Evolutionary conservation across 2,797 vertebrate genomes (phyloP).

Genomic region (Cichlasoma orientale): DNA sequence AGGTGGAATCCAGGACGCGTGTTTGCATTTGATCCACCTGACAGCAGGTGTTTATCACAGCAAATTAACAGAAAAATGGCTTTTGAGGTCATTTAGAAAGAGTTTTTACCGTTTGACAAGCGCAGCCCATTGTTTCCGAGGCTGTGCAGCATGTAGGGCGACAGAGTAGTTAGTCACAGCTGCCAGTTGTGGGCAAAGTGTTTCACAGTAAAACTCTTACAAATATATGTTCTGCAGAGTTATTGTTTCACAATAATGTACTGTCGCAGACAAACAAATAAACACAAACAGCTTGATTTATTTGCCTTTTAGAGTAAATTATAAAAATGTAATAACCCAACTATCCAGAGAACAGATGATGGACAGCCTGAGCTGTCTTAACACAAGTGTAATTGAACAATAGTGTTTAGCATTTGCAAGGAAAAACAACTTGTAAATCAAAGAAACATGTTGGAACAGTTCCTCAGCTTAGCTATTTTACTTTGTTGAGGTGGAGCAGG

Average conservation of each 20-base stretch:
- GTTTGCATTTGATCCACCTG: neutral
- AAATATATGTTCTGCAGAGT: neutral
- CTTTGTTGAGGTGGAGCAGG: neutral
- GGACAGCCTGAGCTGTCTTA: neutral
- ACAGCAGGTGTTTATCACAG: neutral
- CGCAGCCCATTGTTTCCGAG: neutral
- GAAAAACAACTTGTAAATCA: neutral
- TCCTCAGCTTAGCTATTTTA: neutral
- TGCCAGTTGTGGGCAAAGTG: neutral
- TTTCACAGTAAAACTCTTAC: neutral
- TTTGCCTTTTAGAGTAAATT: neutral
- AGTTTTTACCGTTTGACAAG: neutral
- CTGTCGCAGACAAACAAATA: neutral
- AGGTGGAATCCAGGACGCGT: neutral
- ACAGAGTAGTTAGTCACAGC: neutral
- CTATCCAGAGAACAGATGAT: neutral
- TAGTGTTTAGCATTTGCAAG: neutral
- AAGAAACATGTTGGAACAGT: neutral
- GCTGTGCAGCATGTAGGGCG: neutral
- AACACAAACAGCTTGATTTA: neutral
- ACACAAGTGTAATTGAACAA: neutral
- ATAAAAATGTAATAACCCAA: neutral
- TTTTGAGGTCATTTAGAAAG: neutral
- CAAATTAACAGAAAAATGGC: constrained; percentile 8
- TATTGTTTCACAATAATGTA: neutral